These are phyloP conservation scores for Pelecanus crispus DNA, from an alignment of 2,113 vertebrate species.

Conservation along the genomic window DNA sequence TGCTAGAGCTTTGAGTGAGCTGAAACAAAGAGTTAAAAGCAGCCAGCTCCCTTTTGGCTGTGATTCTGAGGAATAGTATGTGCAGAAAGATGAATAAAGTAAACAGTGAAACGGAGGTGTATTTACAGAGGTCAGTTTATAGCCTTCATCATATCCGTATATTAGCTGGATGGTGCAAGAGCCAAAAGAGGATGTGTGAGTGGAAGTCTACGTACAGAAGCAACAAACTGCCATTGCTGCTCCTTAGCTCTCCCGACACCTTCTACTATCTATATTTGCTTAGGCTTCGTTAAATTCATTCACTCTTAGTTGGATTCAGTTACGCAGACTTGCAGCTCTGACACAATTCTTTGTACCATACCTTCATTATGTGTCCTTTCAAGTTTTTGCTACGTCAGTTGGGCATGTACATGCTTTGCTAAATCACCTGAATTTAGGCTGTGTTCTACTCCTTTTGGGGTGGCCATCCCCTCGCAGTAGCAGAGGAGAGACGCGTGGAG, in stretches of 20 bases:
- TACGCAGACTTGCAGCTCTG: not conserved
- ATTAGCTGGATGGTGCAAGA: not conserved
- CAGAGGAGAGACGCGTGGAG: rapidly evolving
- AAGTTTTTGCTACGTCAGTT: not conserved
- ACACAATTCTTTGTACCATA: not conserved
- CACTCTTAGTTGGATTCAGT: not conserved
- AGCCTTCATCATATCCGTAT: not conserved
- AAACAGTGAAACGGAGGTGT: not conserved
- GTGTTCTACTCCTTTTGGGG: not conserved
- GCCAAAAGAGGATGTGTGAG: not conserved
- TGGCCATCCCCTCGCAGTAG: not conserved
- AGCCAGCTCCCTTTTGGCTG: not conserved
- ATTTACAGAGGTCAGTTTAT: not conserved
- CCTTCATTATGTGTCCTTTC: not conserved
- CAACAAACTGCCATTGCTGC: not conserved
- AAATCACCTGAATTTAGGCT: not conserved
- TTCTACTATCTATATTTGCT: not conserved
- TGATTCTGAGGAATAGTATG: not conserved
- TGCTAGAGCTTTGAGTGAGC: not conserved
- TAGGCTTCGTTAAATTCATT: not conserved
- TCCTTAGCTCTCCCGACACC: not conserved
- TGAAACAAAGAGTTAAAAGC: not conserved
- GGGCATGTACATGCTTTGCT: not conserved
- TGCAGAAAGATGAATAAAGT: not conserved
- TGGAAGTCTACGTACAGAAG: not conserved